Conservation (phyloP, 2,888 invertebrate genomes). For the Muschampia plurimacula region DNA sequence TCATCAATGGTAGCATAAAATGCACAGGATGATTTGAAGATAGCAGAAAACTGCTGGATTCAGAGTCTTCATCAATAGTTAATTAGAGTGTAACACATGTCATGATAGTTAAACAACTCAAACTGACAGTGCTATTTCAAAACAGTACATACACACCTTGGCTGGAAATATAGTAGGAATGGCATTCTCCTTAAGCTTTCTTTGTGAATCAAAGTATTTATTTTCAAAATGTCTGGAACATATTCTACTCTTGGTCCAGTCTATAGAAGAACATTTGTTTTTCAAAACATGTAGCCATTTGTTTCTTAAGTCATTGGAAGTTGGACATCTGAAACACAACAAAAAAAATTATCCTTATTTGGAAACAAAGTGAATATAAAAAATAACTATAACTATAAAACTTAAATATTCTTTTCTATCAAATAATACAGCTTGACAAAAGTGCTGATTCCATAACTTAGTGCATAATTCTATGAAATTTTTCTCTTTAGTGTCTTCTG, state of each 20-base stretch:
- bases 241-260: conserved; percentile 71
- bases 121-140: background rate
- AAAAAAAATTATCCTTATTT: background rate
- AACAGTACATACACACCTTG: conserved; percentile 50
- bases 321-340: conserved; percentile 62
- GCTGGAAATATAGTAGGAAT: conserved; percentile 69
- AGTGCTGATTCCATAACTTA: too few species aligned
- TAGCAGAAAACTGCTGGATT: too few species aligned
- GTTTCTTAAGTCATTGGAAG: conserved; percentile 63
- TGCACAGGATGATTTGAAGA: too few species aligned
- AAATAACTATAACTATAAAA: too few species aligned
- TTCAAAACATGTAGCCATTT: conserved; percentile 70
- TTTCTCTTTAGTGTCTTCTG: too few species aligned
- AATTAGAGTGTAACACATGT: too few species aligned
- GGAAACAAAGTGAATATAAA: background rate
- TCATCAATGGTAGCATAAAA: too few species aligned
- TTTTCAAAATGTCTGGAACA: conserved; percentile 76
- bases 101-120: too few species aligned
- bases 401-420: too few species aligned
- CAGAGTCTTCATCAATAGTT: too few species aligned
- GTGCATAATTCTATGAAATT: too few species aligned
- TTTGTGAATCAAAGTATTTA: conserved; percentile 67
- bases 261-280: conserved; percentile 65
- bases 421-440: too few species aligned
- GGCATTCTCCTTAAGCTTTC: conserved; percentile 66